These are phyloP conservation scores for Pomacea canaliculata DNA, from an alignment of 2,888 invertebrate species.

Conservation along the genomic window DNA sequence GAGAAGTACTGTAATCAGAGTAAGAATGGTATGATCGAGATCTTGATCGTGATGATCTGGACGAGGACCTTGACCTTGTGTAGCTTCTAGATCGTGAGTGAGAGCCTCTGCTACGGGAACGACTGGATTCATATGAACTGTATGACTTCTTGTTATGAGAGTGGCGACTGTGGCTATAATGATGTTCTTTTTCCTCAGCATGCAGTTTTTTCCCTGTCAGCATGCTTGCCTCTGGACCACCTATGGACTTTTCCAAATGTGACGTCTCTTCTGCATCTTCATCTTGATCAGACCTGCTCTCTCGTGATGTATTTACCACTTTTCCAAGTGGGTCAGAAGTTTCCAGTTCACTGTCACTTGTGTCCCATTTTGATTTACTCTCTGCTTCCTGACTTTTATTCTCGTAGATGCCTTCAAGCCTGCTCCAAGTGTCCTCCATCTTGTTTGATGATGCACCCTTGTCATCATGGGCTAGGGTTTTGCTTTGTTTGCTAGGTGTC, in stretches of 20 bases:
- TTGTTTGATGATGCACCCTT: constrained; percentile 33
- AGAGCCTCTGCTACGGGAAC: constrained; percentile 41
- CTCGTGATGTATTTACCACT: constrained; percentile 19
- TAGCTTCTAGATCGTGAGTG: constrained; percentile 47
- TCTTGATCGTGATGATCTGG: constrained; percentile 40
- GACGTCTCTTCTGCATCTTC: constrained; percentile 31
- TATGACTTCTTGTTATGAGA: constrained; percentile 38
- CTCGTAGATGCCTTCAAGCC: constrained; percentile 55
- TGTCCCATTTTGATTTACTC: constrained; percentile 63
- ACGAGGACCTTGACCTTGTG: constrained; percentile 40
- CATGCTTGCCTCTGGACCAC: background rate
- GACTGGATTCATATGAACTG: constrained; percentile 43
- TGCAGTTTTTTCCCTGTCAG: background rate
- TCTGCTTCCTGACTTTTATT: constrained; percentile 45
- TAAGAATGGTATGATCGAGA: constrained; percentile 39
- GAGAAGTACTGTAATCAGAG: constrained; percentile 47
- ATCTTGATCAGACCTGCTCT: constrained; percentile 28
- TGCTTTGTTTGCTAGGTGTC: constrained; percentile 31
- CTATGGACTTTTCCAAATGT: background rate
- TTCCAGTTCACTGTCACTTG: constrained; percentile 59
- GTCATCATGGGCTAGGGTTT: constrained; percentile 20
- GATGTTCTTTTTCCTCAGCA: no score
- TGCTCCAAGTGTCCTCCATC: constrained; percentile 58
- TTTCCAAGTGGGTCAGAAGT: constrained; percentile 17
- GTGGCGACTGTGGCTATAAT: constrained; percentile 14